phyloP scores from a whole-genome alignment of 35 echinoderm and acorn worm species.

The Eucidaris tribuloides region DNA sequence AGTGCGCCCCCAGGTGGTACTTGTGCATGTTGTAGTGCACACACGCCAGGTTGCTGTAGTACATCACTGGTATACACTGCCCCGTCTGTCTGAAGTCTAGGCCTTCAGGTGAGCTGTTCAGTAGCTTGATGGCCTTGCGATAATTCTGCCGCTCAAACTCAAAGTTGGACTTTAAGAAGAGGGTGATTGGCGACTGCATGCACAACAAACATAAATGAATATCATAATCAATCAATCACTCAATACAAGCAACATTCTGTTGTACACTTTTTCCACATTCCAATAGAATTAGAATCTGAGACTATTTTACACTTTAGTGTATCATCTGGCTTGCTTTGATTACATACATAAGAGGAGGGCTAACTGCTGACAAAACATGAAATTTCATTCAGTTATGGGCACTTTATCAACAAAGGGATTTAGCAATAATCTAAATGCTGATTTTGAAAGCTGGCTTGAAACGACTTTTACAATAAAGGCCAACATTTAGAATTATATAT shows the following conservation, averaged over 20 bases:
- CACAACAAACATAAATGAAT: background rate
- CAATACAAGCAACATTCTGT: too few species aligned
- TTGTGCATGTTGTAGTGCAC: slow-evolving; percentile 94
- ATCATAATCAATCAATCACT: too few species aligned
- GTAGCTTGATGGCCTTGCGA: slow-evolving; percentile 92
- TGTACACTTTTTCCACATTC: too few species aligned
- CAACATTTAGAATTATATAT: too few species aligned
- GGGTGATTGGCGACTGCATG: slow-evolving; percentile 58
- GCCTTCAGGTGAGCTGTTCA: slow-evolving; percentile 78
- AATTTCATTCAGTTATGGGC: background rate
- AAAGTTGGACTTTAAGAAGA: slow-evolving; percentile 97
- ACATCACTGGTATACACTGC: slow-evolving; percentile 80
- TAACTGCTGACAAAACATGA: background rate
- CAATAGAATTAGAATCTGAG: background rate
- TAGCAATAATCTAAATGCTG: too few species aligned
- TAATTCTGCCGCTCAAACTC: slow-evolving; percentile 90
- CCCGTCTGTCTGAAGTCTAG: slow-evolving; percentile 65
- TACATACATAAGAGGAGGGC: too few species aligned
- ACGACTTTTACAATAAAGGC: too few species aligned
- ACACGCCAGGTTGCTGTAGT: slow-evolving; percentile 86
- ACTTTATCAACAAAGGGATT: too few species aligned
- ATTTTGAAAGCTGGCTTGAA: too few species aligned
- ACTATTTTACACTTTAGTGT: background rate
- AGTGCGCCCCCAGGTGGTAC: slow-evolving; percentile 83
- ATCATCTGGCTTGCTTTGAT: too few species aligned